These are phyloP conservation scores for Brachyhypopomus occidentalis DNA, from an alignment of 2,113 vertebrate genomes.

Conservation along the genomic window DNA sequence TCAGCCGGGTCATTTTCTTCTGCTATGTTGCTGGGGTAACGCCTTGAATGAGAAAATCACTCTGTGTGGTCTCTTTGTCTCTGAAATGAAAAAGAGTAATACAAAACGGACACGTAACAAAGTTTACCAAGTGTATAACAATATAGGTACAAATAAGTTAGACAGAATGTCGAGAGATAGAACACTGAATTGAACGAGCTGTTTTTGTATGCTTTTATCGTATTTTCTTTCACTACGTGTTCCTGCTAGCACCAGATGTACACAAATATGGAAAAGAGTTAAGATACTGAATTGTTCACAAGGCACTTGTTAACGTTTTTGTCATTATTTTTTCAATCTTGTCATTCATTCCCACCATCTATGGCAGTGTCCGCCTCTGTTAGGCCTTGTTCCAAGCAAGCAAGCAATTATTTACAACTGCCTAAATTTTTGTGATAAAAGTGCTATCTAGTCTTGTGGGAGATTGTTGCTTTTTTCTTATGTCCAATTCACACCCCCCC, in stretches of 20 bases:
- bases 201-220: conserved; percentile 65
- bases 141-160: conserved; percentile 87
- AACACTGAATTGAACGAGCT: conserved; percentile 80
- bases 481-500: conserved; percentile 1
- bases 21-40: neutral
- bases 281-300: conserved; percentile 87
- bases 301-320: conserved; percentile 89
- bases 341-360: conserved; percentile 60
- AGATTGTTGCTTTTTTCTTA: conserved; percentile 64
- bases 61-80: conserved; percentile 80
- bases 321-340: conserved; percentile 51
- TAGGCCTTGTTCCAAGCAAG: conserved; percentile 57
- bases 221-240: conserved; percentile 51
- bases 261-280: conserved; percentile 83
- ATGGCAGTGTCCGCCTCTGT: conserved; percentile 17
- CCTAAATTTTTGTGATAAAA: conserved; percentile 65
- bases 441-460: conserved; percentile 79
- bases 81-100: conserved; percentile 66
- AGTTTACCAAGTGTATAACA: conserved; percentile 80
- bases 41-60: conserved; percentile 32
- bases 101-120: conserved; percentile 79
- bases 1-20: neutral
- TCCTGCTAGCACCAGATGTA: conserved; percentile 90
- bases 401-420: conserved; percentile 58
- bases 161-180: conserved; percentile 73